Conservation (phyloP, 2,113 vertebrate species). For the Corythornis madagascariensis region DNA sequence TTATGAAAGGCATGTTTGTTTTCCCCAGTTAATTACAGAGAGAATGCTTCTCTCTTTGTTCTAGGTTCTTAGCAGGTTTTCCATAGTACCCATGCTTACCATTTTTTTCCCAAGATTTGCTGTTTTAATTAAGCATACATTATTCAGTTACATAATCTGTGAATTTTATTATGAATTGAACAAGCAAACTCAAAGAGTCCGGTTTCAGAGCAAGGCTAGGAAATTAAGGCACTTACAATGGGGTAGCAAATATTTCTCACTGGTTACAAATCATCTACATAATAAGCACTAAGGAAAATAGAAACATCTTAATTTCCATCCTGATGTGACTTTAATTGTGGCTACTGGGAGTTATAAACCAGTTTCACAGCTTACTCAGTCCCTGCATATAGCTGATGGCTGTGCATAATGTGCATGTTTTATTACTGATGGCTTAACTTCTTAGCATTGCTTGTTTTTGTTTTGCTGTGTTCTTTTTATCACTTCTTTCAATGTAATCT, state of each 20-base stretch:
- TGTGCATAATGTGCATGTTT: not conserved
- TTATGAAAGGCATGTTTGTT: not conserved
- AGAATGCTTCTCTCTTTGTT: not conserved
- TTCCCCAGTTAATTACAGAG: not conserved
- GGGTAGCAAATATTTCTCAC: not conserved
- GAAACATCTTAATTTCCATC: not conserved
- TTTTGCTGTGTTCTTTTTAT: not conserved
- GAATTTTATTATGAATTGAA: not conserved
- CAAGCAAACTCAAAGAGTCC: not conserved
- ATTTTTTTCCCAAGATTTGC: not conserved
- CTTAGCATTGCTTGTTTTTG: not conserved
- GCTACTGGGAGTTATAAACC: conserved; percentile 7
- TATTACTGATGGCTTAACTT: not conserved
- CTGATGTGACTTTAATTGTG: not conserved
- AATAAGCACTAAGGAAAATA: conserved; percentile 7
- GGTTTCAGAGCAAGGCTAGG: not conserved
- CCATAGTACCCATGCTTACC: not conserved
- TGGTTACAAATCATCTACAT: not conserved
- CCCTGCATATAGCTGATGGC: not conserved
- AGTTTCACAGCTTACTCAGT: not conserved
- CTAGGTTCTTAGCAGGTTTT: not conserved
- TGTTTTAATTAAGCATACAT: not conserved
- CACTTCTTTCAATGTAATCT: not conserved
- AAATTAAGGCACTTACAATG: not conserved
- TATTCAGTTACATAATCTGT: not conserved